These are phyloP conservation scores for Trileptium ribeirensis DNA, from an alignment of 2,888 invertebrate genomes.

Conservation along the genomic window DNA sequence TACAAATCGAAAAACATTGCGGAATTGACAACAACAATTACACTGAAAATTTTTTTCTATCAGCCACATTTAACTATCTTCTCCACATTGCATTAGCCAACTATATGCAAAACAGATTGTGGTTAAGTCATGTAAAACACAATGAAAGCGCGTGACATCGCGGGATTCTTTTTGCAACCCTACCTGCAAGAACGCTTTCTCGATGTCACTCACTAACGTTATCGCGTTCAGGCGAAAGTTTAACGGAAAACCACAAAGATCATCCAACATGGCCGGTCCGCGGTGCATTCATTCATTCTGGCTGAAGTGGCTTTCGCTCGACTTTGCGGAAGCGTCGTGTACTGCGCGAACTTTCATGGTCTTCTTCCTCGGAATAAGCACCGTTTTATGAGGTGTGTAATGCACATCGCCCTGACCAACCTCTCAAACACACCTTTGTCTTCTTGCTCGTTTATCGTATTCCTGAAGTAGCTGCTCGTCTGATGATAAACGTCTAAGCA, in stretches of 20 bases:
- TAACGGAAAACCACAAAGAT: slow-evolving; percentile 21
- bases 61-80: too few species aligned
- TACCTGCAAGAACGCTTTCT: slow-evolving; percentile 23
- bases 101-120: too few species aligned
- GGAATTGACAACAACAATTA: too few species aligned
- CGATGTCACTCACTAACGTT: slow-evolving; percentile 24
- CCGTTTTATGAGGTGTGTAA: slow-evolving; percentile 33
- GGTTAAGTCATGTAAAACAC: too few species aligned
- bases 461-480: too few species aligned
- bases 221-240: slow-evolving; percentile 4
- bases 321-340: slow-evolving; percentile 35
- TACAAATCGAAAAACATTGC: too few species aligned
- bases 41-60: too few species aligned
- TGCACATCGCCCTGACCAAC: slow-evolving; percentile 15
- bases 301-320: neutral
- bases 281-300: slow-evolving; percentile 31
- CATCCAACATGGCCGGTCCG: slow-evolving; percentile 27
- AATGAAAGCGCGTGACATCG: slow-evolving; percentile 28
- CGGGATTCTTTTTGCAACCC: slow-evolving; percentile 22
- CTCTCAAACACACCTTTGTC: slow-evolving; percentile 19
- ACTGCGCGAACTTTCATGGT: slow-evolving; percentile 41
- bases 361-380: slow-evolving; percentile 23
- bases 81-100: too few species aligned
- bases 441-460: slow-evolving; percentile 7
- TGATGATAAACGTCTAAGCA: too few species aligned